Conservation (phyloP, 2,797 vertebrate genomes). For the Danio albolineatus region DNA sequence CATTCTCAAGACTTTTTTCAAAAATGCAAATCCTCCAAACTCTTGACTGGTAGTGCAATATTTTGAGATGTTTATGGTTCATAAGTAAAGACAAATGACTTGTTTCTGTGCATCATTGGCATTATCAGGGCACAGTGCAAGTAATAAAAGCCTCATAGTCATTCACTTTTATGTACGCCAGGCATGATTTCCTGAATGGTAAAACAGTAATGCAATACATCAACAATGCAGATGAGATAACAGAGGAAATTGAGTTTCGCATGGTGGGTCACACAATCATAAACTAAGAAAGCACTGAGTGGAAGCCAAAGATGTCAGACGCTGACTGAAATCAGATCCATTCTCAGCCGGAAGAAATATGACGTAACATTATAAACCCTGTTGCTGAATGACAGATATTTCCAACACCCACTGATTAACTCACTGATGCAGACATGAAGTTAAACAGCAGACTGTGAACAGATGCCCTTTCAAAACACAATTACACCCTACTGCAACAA, state of each 20-base stretch:
- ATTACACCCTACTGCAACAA: neutral
- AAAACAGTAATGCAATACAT: neutral
- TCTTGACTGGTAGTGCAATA: too few relatives aligned
- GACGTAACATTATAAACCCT: neutral
- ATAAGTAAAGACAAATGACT: neutral
- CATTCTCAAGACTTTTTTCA: too few relatives aligned
- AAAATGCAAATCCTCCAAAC: too few relatives aligned
- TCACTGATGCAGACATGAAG: neutral
- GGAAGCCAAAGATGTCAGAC: neutral
- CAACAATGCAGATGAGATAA: neutral
- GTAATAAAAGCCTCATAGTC: neutral
- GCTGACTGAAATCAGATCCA: neutral
- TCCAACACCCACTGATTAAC: neutral
- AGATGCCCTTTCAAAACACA: neutral
- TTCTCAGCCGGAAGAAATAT: neutral
- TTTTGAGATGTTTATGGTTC: too few relatives aligned
- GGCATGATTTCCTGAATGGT: slow-evolving; percentile 11
- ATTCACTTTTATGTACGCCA: neutral
- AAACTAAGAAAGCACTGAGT: neutral
- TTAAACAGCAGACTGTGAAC: neutral
- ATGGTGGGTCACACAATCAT: neutral
- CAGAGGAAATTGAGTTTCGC: neutral
- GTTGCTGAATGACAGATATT: neutral
- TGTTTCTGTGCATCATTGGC: neutral
- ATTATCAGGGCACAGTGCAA: neutral